Base-by-base conservation (phyloP, 2,797 vertebrate species). In the Gobionotothen gibberifrons region DNA sequence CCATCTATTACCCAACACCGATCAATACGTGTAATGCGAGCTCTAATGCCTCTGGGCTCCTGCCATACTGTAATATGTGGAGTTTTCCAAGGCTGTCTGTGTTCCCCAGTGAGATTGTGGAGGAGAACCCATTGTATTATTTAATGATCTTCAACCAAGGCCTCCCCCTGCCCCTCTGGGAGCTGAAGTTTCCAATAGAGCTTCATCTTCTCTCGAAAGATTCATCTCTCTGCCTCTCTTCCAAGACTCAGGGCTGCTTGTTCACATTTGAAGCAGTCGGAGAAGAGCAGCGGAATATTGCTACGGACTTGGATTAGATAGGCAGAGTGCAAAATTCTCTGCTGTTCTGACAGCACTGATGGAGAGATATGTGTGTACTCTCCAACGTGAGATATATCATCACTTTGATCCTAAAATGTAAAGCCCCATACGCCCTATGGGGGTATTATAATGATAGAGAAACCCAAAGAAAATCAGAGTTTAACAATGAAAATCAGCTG, bases 1-100 rank as follows among this genome's bases (percentile, higher is more conserved):
- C 57, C 64, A 78, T 86, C 56, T 72, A 61, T 90, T 79, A 79
- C 83, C 61, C 59, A 58, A 22, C 59, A 22, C 47, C n/a, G 77
- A 90, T 90, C 87, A 80, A 90, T 88, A 80, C 56, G n/a, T 67
- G 77, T 71, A 62, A 85, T 80, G 60, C 21, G 22, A 83, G 51
- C 68, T 40, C 15, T 59, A 77, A 79, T 47, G 22, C 74, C 55
- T 68, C 68, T 78, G 57, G 26, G 56, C 44, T 16, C 56, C 51
- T 29, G 46, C 22, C 49, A 72, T 36, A 40, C 11, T 46, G 42
- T 16, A 53, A 51, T 44, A 49, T 62, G 7, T 44, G 39, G 48
- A 75, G 58, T 58, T 80, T 43, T 70, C 69, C 60, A 22, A 39
- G 14, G 22, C 74, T 66, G 72, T 62, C 65, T 69, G 69, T 82